Conservation (phyloP, 2,797 vertebrate species). For the Ciconia nigra region DNA sequence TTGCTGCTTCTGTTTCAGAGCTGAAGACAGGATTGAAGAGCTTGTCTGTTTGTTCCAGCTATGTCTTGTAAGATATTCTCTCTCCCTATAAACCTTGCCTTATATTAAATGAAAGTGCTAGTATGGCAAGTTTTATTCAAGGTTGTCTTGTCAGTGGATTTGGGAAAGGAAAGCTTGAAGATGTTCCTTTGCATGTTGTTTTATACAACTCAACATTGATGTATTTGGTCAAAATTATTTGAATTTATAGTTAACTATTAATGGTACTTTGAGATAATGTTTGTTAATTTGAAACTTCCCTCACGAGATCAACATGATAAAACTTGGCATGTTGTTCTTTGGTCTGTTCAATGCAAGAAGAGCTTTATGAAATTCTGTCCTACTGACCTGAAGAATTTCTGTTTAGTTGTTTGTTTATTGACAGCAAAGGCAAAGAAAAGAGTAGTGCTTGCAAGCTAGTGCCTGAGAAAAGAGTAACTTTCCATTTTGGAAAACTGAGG, state of each 20-base stretch:
- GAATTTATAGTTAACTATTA: background rate
- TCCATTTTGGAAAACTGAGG: background rate
- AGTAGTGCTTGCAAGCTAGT: background rate
- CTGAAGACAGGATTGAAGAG: conserved; percentile 49
- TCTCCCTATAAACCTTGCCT: conserved; percentile 51
- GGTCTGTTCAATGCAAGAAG: background rate
- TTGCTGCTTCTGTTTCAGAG: conserved; percentile 60
- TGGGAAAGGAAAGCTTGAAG: background rate
- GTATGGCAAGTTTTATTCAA: conserved; percentile 30
- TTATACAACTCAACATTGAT: background rate
- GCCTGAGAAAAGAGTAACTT: background rate
- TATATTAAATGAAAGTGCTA: conserved; percentile 9
- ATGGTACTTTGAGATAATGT: background rate
- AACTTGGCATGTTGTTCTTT: background rate
- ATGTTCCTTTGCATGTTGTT: background rate
- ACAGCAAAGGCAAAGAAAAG: background rate
- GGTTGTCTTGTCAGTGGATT: background rate
- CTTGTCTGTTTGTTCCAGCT: conserved; percentile 56
- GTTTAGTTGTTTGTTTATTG: background rate
- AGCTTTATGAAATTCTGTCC: background rate
- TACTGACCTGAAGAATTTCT: background rate
- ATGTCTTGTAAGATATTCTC: conserved; percentile 53
- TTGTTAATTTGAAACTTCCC: background rate
- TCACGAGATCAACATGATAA: background rate
- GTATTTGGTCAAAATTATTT: background rate